A percentile compares a stretch with the other conserved stretches of the same genome.
Evolutionary conservation across 2,888 invertebrate genomes (phyloP).

Genomic region (Anticlea derivata): DNA sequence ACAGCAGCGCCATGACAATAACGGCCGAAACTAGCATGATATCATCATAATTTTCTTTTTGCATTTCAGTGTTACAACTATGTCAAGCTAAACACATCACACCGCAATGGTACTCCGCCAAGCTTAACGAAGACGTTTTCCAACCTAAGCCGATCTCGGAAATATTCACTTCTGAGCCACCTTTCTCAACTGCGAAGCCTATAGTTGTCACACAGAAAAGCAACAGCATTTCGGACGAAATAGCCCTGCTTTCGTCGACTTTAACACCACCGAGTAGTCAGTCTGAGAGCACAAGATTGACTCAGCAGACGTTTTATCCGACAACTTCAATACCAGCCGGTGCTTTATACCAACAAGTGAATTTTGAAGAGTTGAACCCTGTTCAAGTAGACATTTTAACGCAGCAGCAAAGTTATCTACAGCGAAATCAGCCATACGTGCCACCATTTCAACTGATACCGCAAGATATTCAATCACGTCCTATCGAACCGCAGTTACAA

Average conservation of each 20-base stretch:
- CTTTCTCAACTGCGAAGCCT: conserved; percentile 59
- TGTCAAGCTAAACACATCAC: conserved; percentile 65
- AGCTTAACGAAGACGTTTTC: conserved; percentile 69
- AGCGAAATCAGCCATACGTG: conserved; percentile 12
- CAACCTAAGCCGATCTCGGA: conserved; percentile 71
- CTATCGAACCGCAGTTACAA: conserved; percentile 8
- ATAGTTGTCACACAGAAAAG: conserved; percentile 44
- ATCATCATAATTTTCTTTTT: neutral
- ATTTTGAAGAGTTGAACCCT: conserved; percentile 11
- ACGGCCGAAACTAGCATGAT: no score
- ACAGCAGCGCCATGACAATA: no score
- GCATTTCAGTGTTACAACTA: conserved; percentile 73
- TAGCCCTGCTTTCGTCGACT: conserved; percentile 40
- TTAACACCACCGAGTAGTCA: conserved; percentile 33
- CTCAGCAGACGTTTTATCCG: conserved; percentile 7
- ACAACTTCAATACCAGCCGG: conserved; percentile 31
- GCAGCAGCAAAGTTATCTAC: conserved; percentile 16
- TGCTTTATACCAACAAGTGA: conserved; percentile 16
- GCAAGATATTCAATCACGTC: neutral
- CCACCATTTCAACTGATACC: conserved; percentile 7
- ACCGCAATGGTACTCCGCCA: conserved; percentile 73
- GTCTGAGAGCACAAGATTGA: conserved; percentile 9
- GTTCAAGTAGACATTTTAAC: conserved; percentile 10
- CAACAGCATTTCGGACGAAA: conserved; percentile 30
- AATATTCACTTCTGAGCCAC: conserved; percentile 62